phyloP scores from a whole-genome alignment of 2,797 vertebrate genomes.

The Tenualosa thibaudeaui region DNA sequence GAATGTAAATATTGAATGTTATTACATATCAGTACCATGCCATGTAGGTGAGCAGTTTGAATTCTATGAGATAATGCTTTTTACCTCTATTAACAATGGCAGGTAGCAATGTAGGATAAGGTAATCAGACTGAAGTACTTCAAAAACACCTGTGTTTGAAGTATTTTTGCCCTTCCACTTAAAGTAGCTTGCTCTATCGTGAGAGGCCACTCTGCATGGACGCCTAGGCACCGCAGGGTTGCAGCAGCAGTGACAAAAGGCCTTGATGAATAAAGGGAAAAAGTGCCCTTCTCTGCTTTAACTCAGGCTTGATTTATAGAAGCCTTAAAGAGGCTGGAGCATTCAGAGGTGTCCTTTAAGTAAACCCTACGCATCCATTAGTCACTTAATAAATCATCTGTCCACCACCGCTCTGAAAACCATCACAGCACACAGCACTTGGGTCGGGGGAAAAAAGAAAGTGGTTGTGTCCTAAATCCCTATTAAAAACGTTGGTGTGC shows the following conservation, averaged over 20 bases:
- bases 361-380: not conserved
- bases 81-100: no score
- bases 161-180: not conserved
- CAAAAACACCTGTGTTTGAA: not conserved
- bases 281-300: not conserved
- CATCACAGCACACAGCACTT: not conserved
- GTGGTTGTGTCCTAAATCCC: not conserved
- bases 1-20: not conserved
- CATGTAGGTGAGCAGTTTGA: no score
- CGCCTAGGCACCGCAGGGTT: not conserved
- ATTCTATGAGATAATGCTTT: no score
- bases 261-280: not conserved
- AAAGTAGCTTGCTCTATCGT: not conserved
- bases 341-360: not conserved
- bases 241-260: not conserved
- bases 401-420: not conserved
- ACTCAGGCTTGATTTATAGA: not conserved
- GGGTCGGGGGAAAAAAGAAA: not conserved
- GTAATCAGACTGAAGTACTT: no score
- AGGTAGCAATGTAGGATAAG: no score
- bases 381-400: conserved; percentile 20
- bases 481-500: not conserved
- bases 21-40: not conserved
- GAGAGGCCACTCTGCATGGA: not conserved
- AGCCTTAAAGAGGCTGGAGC: not conserved